Conservation (phyloP, 2,888 invertebrate species). For the Hirtodrosophila histrioides region DNA sequence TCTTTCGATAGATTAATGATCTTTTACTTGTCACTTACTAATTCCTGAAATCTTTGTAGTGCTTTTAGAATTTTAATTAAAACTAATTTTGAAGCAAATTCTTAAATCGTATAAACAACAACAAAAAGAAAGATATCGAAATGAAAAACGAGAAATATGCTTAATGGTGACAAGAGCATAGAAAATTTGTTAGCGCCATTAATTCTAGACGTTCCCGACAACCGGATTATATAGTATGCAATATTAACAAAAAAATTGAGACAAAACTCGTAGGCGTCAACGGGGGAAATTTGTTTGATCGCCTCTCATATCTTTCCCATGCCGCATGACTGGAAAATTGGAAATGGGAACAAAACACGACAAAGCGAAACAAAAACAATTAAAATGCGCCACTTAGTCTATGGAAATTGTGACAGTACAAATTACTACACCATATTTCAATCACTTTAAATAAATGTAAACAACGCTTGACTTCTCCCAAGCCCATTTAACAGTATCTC, state of each 20-base stretch:
- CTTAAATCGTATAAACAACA: conserved; percentile 37
- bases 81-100: conserved; percentile 71
- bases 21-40: conserved; percentile 48
- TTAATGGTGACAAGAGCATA: conserved; percentile 50
- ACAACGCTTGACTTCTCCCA: conserved; percentile 12
- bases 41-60: conserved; percentile 35
- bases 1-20: conserved; percentile 44
- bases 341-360: conserved; percentile 30
- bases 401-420: conserved; percentile 45
- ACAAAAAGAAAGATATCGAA: conserved; percentile 37
- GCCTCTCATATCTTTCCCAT: not conserved
- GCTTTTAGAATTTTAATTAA: conserved; percentile 57
- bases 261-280: conserved; percentile 55
- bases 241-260: conserved; percentile 32
- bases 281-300: conserved; percentile 35
- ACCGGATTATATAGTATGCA: conserved; percentile 51
- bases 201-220: conserved; percentile 48
- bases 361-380: conserved; percentile 33
- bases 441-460: conserved; percentile 42
- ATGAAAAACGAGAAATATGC: conserved; percentile 55
- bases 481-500: conserved; percentile 40
- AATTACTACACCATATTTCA: conserved; percentile 52
- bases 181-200: conserved; percentile 55
- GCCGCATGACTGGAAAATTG: conserved; percentile 21
- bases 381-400: conserved; percentile 41